Evolutionary conservation across 1,140 invertebrate genomes (phyloP), one percentile per base, ranked within the genome.

Genomic region (Lasaia peninsularis): DNA sequence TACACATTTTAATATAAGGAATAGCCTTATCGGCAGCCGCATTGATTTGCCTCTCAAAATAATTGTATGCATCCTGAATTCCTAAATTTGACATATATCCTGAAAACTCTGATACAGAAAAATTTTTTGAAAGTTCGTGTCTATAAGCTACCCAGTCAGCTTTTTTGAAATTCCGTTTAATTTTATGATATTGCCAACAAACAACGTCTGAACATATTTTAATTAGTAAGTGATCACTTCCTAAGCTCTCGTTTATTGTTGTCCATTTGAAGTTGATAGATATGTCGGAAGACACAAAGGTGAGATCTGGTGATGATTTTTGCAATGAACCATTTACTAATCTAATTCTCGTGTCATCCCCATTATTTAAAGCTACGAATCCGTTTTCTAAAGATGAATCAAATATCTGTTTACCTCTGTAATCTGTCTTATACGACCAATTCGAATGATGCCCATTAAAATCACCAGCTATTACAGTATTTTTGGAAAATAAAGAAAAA

Each of bases 281-380:
- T 16, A 40, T 40, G 16, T 40, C 35, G 12, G 35, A 40, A 8
- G 35, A 40, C 14, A 40, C 12, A 40, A 40, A 40, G 8, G 35
- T 40, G 9, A 40, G 12, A n/a, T 40, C 35, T 40, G 35, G 35
- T 40, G 12, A 40, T 7, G 35, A 40, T 40, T 40, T 40, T 40
- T 40, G 35, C 14, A 40, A 16, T 16, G 12, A 2, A 12, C 12
- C 16, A 14, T 40, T 14, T 7, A 40, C 35, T 16, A 40, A 16
- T n/a, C 12, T 40, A 40, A 40, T 9, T 40, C 35, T 18, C 16
- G 35, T 40, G 14, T 40, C 14, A 14, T 12, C 35, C 6, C 35
- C 35, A 9, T 40, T 40, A 8, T 18, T 40, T 16, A 40, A 16
- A 40, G 35, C 12, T 40, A 16, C 14, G 14, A 40, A 40, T 18